A percentile compares a stretch with the other conserved stretches of the same genome.
phyloP scores from a whole-genome alignment of 2,888 invertebrate species.

The Archaeoteleia sp. region DNA sequence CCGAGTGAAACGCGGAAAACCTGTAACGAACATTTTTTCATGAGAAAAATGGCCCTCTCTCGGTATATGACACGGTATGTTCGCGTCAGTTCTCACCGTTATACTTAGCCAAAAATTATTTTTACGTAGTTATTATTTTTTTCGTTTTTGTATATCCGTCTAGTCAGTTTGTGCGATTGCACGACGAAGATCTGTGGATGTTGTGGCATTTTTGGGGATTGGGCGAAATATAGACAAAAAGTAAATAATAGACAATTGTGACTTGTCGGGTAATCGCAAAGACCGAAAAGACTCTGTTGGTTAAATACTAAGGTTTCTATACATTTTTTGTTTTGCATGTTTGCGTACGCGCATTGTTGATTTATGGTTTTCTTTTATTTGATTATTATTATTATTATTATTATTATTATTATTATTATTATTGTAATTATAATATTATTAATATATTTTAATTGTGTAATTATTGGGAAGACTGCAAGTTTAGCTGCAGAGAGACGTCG shows the following conservation, averaged over 20 bases:
- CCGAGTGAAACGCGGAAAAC: no score
- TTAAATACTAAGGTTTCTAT: conserved; percentile 35
- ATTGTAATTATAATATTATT: no score
- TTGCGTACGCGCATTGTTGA: conserved; percentile 64
- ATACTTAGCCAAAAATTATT: conserved; percentile 74
- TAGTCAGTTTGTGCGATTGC: conserved; percentile 44
- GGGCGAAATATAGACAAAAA: not conserved
- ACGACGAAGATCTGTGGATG: conserved; percentile 12
- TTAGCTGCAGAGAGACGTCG: no score
- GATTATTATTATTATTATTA: conserved; percentile 50
- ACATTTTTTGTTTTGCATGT: conserved; percentile 64
- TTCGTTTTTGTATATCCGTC: conserved; percentile 34
- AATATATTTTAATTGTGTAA: no score
- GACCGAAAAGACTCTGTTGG: conserved; percentile 45
- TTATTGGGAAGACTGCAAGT: no score
- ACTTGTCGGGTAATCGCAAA: conserved; percentile 36
- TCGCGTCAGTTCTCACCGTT: conserved; percentile 65
- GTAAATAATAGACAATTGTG: no score
- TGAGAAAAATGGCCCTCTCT: conserved; percentile 27
- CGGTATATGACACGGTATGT: conserved; percentile 38
- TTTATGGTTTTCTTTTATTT: conserved; percentile 54
- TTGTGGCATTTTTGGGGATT: no score
- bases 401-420: conserved; percentile 34
- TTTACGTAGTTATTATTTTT: conserved; percentile 69
- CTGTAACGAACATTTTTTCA: conserved; percentile 13